Conservation (phyloP, 2,113 vertebrate genomes). For the Agapornis roseicollis region DNA sequence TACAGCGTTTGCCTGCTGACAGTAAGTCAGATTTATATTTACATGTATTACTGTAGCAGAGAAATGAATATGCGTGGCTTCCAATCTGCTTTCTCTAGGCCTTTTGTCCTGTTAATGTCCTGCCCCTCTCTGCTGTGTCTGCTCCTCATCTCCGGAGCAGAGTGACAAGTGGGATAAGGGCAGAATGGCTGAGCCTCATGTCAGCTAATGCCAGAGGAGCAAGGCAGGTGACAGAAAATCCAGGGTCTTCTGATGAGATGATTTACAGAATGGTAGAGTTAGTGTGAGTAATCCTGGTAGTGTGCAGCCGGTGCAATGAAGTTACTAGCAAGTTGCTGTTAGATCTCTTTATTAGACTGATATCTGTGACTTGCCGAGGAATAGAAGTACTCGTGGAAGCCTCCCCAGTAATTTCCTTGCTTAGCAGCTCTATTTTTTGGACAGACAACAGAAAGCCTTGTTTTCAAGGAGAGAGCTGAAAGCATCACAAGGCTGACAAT, state of each 20-base stretch:
- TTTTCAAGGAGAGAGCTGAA: background rate
- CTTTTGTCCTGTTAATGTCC: background rate
- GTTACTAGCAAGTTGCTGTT: background rate
- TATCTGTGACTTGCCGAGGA: background rate
- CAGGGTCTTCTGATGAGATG: background rate
- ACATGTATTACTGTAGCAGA: background rate
- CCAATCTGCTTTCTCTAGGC: background rate
- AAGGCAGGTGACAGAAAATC: background rate
- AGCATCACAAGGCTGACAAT: background rate
- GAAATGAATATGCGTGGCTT: background rate
- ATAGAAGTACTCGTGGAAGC: background rate
- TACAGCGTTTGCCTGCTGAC: background rate
- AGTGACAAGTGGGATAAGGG: background rate
- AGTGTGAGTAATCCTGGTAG: background rate
- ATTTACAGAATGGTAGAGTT: background rate
- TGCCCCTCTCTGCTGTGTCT: background rate
- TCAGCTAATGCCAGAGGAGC: background rate
- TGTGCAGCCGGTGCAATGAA: background rate
- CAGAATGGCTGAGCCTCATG: accelerated
- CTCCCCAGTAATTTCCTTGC: background rate
- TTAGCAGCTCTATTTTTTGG: background rate
- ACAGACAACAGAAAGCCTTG: constrained; percentile 3
- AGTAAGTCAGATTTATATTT: background rate
- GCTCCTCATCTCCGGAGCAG: background rate
- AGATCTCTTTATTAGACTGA: background rate